phyloP scores from a whole-genome alignment of 1,140 invertebrate species.

The Stenopsyche tienmushanensis region DNA sequence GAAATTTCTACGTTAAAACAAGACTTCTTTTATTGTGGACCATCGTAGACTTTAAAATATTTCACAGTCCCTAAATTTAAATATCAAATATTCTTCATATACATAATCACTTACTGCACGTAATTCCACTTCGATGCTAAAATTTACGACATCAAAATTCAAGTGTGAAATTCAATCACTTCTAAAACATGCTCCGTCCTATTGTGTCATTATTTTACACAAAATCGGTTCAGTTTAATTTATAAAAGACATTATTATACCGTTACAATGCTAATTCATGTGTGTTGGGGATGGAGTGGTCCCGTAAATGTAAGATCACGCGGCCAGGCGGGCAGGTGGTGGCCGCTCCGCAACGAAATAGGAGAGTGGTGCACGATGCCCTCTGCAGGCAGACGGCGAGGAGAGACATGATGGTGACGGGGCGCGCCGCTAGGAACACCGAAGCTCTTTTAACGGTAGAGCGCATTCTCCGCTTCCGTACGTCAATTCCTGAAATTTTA shows the following conservation, averaged over 20 bases:
- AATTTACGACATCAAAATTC: too few relatives aligned
- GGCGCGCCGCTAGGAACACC: slow-evolving; percentile 51
- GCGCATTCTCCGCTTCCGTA: slow-evolving; percentile 44
- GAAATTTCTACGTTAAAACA: too few relatives aligned
- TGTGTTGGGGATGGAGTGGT: slow-evolving; percentile 13
- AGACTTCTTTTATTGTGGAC: too few relatives aligned
- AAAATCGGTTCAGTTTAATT: too few relatives aligned
- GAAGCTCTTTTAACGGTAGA: slow-evolving; percentile 51
- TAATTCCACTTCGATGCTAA: too few relatives aligned
- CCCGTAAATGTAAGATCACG: slow-evolving; percentile 26
- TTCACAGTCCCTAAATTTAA: too few relatives aligned
- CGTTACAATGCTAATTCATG: neutral
- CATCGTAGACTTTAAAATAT: too few relatives aligned
- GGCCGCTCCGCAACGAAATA: slow-evolving; percentile 23
- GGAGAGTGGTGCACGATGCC: slow-evolving; percentile 37
- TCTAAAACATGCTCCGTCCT: too few relatives aligned
- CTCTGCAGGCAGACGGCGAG: slow-evolving; percentile 43
- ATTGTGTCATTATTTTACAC: too few relatives aligned
- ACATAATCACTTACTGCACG: too few relatives aligned
- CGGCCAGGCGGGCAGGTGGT: slow-evolving; percentile 23
- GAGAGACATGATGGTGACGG: slow-evolving; percentile 22
- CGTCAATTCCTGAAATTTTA: slow-evolving; percentile 30
- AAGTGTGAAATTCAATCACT: neutral
- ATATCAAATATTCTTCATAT: too few relatives aligned
- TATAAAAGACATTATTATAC: too few relatives aligned